Evolutionary conservation across 2,797 vertebrate genomes (phyloP).

Genomic region (Gobionotothen gibberifrons): DNA sequence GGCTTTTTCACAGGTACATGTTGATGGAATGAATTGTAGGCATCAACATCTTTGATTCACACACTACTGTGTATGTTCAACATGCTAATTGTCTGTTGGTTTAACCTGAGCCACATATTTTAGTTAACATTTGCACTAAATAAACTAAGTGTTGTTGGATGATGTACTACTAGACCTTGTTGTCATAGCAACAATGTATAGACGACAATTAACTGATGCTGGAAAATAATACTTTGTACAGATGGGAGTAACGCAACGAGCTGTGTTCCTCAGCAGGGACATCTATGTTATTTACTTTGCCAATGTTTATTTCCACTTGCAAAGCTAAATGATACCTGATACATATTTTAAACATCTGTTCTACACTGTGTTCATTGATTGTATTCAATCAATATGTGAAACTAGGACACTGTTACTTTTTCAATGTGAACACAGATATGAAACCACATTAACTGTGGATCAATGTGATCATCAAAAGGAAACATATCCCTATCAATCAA

Average conservation of each 20-base stretch:
- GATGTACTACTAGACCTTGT: background rate
- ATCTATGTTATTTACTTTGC: background rate
- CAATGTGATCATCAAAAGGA: conserved; percentile 45
- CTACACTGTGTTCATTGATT: conserved; percentile 38
- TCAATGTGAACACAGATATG: conserved; percentile 48
- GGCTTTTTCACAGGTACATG: conserved; percentile 5
- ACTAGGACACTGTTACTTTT: conserved; percentile 40
- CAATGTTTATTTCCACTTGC: background rate
- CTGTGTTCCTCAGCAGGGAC: background rate
- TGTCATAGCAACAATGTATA: background rate
- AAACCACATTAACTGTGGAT: conserved; percentile 38
- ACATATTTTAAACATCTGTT: conserved; percentile 43
- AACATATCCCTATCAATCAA: too few relatives aligned
- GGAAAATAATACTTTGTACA: background rate
- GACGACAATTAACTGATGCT: background rate
- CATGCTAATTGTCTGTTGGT: too few relatives aligned
- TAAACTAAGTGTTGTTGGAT: background rate
- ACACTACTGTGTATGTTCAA: background rate
- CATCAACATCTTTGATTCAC: background rate
- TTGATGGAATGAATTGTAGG: background rate
- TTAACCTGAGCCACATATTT: too few relatives aligned
- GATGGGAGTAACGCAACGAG: background rate
- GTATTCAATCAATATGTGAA: conserved; percentile 45
- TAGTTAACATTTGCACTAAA: too few relatives aligned
- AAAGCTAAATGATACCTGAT: conserved; percentile 37